Conservation (phyloP, 2,888 invertebrate species). For the Spicauda simplicius region DNA sequence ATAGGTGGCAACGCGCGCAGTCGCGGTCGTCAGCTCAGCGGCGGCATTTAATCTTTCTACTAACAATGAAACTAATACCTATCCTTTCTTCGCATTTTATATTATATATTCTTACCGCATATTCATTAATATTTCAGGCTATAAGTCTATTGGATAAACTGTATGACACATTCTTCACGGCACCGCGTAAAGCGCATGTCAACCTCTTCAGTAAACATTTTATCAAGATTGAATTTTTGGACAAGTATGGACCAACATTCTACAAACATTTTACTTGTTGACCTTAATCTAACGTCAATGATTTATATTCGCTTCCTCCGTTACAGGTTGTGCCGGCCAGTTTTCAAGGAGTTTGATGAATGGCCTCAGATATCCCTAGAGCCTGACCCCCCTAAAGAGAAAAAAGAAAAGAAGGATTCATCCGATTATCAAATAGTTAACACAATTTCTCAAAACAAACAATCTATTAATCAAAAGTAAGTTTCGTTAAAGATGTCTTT, state of each 20-base stretch:
- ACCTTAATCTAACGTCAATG: slow-evolving; percentile 23
- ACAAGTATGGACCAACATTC: slow-evolving; percentile 81
- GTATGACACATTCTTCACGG: slow-evolving; percentile 82
- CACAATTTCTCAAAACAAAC: slow-evolving; percentile 44
- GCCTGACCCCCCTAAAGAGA: slow-evolving; percentile 69
- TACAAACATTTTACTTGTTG: slow-evolving; percentile 43
- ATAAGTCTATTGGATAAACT: slow-evolving; percentile 88
- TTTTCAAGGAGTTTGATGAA: slow-evolving; percentile 86
- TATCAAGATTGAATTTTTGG: slow-evolving; percentile 89
- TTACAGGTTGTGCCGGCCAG: slow-evolving; percentile 84
- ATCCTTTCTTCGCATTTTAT: slow-evolving; percentile 41
- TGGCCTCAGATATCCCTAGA: slow-evolving; percentile 86
- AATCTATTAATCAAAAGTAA: slow-evolving; percentile 64
- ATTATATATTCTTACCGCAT: slow-evolving; percentile 65
- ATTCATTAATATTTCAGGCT: slow-evolving; percentile 84
- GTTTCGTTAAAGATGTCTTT: slow-evolving; percentile 38
- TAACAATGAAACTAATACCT: slow-evolving; percentile 24
- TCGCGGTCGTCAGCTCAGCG: neutral
- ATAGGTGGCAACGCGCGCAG: neutral
- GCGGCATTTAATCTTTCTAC: slow-evolving; percentile 7
- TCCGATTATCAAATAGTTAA: slow-evolving; percentile 49
- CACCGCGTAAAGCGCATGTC: slow-evolving; percentile 83
- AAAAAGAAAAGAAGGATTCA: slow-evolving; percentile 62
- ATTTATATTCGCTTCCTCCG: slow-evolving; percentile 26
- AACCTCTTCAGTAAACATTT: slow-evolving; percentile 87